A percentile compares a stretch with the other conserved stretches of the same genome.
Evolutionary conservation across 2,113 vertebrate species (phyloP).

Genomic region (Limanda limanda): DNA sequence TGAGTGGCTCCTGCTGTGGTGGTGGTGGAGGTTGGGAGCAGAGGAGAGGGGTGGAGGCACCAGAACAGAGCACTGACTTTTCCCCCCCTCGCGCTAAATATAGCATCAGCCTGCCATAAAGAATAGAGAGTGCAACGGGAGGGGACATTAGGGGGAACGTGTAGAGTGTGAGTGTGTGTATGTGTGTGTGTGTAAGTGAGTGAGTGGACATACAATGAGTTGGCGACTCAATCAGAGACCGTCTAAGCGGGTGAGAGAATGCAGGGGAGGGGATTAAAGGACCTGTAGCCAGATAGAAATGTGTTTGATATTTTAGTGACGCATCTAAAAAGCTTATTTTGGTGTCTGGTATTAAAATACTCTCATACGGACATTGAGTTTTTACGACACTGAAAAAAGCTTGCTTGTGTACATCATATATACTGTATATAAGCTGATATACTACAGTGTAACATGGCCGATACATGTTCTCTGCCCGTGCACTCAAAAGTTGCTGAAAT

Average conservation of each 20-base stretch:
- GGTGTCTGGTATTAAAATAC: neutral
- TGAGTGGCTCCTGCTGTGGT: slow-evolving; percentile 22
- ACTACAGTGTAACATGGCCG: neutral
- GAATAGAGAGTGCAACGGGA: slow-evolving; percentile 46
- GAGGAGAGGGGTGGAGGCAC: slow-evolving; percentile 13
- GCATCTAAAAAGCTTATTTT: neutral
- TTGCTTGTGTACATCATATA: neutral
- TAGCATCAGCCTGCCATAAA: slow-evolving; percentile 58
- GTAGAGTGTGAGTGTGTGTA: neutral
- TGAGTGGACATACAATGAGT: neutral
- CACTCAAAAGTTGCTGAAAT: slow-evolving; percentile 37
- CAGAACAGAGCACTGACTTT: slow-evolving; percentile 44
- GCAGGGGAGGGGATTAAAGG: neutral
- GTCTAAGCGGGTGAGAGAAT: slow-evolving; percentile 30
- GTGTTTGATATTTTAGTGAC: neutral
- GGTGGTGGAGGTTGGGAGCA: neutral
- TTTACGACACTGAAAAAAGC: neutral
- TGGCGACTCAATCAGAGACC: slow-evolving; percentile 11
- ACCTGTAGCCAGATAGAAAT: slow-evolving; percentile 2
- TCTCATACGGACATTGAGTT: too few relatives aligned
- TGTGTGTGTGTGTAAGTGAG: neutral
- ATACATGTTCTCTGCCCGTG: neutral
- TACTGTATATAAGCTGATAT: neutral
- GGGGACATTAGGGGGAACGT: neutral
- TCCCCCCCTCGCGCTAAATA: slow-evolving; percentile 63